Evolutionary conservation across 2,797 vertebrate species (phyloP).

Genomic region (Falco concolor): DNA sequence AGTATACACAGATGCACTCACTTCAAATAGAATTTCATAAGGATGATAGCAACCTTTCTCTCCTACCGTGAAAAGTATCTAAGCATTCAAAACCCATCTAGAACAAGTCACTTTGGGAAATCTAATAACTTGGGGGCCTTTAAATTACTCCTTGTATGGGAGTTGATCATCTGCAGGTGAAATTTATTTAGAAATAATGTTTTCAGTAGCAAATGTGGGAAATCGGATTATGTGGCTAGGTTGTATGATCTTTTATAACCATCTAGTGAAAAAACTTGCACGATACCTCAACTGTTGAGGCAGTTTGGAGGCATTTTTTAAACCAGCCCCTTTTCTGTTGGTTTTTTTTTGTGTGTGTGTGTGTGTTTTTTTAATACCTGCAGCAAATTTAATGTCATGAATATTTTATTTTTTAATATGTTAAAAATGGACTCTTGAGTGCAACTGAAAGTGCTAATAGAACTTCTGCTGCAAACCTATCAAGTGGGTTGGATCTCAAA

Average conservation of each 20-base stretch:
- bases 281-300: not conserved
- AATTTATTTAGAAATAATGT: not conserved
- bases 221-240: not conserved
- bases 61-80: not conserved
- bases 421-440: not conserved
- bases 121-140: not conserved
- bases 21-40: not conserved
- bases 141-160: not conserved
- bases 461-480: not conserved
- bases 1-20: not conserved
- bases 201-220: not conserved
- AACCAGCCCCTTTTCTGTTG: not conserved
- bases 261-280: rapidly evolving
- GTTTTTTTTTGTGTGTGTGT: no score
- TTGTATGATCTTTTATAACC: not conserved
- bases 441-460: not conserved
- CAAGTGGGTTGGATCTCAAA: not conserved
- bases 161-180: not conserved
- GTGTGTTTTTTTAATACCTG: not conserved
- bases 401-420: not conserved
- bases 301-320: not conserved
- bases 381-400: not conserved
- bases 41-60: not conserved
- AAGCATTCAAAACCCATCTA: not conserved
- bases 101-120: not conserved